phyloP scores from a whole-genome alignment of 2,888 invertebrate genomes.

The Oxystoma pomonae region DNA sequence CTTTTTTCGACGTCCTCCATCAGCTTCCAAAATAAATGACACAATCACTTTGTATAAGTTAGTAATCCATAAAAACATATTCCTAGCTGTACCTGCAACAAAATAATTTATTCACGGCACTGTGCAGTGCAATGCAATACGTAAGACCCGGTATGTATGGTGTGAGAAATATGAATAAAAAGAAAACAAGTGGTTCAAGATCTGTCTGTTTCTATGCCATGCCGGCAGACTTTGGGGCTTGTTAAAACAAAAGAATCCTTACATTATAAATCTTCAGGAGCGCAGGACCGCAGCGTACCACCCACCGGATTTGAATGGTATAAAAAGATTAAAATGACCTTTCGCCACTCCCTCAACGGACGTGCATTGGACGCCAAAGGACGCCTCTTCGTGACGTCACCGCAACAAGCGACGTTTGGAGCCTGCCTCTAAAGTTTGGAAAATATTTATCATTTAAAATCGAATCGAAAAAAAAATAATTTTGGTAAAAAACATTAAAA shows the following conservation, averaged over 20 bases:
- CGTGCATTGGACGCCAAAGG: conserved; percentile 45
- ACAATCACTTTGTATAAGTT: no score
- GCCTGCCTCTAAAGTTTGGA: conserved; percentile 41
- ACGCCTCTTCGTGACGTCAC: conserved; percentile 48
- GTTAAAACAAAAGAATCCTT: background rate
- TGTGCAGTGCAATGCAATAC: no score
- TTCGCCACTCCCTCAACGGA: conserved; percentile 48
- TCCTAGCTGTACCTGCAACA: no score
- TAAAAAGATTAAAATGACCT: conserved; percentile 50
- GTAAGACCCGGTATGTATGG: no score
- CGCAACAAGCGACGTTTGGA: conserved; percentile 42
- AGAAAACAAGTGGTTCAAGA: no score
- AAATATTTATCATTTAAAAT: conserved; percentile 28
- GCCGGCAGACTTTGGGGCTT: background rate
- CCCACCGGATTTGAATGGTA: conserved; percentile 49
- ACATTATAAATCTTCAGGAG: conserved; percentile 35
- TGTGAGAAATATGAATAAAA: background rate
- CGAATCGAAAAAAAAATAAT: conserved; percentile 14
- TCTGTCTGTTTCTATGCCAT: no score
- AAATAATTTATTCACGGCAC: no score
- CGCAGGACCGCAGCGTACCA: conserved; percentile 46
- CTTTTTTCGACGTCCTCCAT: no score
- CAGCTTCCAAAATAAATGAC: no score
- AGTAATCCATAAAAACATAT: no score
- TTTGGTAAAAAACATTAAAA: conserved; percentile 7